Conservation (phyloP, 1,140 invertebrate species). For the Whitmania pigra region DNA sequence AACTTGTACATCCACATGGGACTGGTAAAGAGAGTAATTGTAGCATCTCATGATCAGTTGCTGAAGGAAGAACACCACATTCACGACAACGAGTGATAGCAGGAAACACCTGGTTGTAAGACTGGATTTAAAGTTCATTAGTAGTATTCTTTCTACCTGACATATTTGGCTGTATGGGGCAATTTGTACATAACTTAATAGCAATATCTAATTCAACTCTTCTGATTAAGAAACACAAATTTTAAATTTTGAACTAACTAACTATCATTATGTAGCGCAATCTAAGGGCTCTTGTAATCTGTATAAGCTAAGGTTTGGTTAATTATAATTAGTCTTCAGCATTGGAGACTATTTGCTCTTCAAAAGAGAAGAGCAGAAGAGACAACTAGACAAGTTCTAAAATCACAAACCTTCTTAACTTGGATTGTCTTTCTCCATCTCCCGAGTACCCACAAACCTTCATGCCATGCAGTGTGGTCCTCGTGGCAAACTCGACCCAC, state of each 20-base stretch:
- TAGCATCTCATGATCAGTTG: conserved; percentile 2
- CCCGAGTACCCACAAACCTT: not conserved
- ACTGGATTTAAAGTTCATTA: too few relatives aligned
- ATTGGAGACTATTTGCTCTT: too few relatives aligned
- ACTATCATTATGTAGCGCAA: too few relatives aligned
- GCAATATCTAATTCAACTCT: too few relatives aligned
- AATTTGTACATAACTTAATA: too few relatives aligned
- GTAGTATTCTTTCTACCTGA: too few relatives aligned
- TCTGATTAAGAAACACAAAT: too few relatives aligned
- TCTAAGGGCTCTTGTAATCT: too few relatives aligned
- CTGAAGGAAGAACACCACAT: not conserved
- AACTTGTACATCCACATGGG: conserved; percentile 14
- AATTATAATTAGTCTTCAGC: too few relatives aligned
- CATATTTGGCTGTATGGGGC: too few relatives aligned
- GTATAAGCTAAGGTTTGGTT: too few relatives aligned
- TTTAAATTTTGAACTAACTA: too few relatives aligned
- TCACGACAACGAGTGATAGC: not conserved
- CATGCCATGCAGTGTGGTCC: conserved; percentile 14
- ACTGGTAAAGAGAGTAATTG: conserved; percentile 7
- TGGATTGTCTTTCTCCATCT: not conserved
- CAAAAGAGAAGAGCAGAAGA: not conserved
- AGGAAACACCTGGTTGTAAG: not conserved
- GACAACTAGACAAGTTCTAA: not conserved
- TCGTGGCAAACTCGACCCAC: conserved; percentile 3
- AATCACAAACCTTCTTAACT: not conserved